These are phyloP conservation scores for Phrynosoma blainvillii DNA, from an alignment of 2,113 vertebrate genomes.

Conservation along the genomic window DNA sequence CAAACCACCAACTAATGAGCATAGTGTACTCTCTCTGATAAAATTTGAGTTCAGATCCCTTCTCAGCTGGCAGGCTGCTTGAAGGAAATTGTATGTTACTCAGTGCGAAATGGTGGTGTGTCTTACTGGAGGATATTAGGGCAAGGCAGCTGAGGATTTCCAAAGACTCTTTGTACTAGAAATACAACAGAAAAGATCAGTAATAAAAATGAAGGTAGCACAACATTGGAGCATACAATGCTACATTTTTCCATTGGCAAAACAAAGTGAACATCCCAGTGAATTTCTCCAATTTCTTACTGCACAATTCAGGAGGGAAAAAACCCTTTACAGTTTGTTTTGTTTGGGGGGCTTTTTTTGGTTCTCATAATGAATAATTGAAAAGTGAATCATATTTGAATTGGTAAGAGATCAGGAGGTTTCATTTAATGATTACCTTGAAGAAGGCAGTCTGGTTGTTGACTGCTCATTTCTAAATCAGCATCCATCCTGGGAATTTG, in stretches of 20 bases:
- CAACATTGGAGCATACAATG: not conserved
- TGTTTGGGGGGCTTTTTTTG: not conserved
- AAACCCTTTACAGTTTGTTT: not conserved
- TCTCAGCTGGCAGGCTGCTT: not conserved
- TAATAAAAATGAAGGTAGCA: not conserved
- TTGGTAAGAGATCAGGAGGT: slow-evolving; percentile 19
- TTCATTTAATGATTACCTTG: slow-evolving; percentile 15
- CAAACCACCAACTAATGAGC: no score
- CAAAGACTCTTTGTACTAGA: not conserved
- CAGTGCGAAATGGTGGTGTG: not conserved
- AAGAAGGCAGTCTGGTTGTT: slow-evolving; percentile 12
- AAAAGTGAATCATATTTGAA: slow-evolving; percentile 35
- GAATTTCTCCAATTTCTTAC: not conserved
- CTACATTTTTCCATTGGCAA: not conserved
- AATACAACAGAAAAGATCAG: not conserved
- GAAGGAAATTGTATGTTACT: not conserved
- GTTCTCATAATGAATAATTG: slow-evolving; percentile 1
- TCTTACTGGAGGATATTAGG: not conserved
- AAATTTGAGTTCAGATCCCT: not conserved
- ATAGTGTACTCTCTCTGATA: no score
- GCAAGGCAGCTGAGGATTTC: not conserved
- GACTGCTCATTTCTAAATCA: slow-evolving; percentile 24
- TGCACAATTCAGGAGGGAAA: not conserved
- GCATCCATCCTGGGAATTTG: slow-evolving; percentile 7
- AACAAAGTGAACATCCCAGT: not conserved